Evolutionary conservation across 92 coral and sea anemone genomes (phyloP).

Genomic region (Montipora capitata): DNA sequence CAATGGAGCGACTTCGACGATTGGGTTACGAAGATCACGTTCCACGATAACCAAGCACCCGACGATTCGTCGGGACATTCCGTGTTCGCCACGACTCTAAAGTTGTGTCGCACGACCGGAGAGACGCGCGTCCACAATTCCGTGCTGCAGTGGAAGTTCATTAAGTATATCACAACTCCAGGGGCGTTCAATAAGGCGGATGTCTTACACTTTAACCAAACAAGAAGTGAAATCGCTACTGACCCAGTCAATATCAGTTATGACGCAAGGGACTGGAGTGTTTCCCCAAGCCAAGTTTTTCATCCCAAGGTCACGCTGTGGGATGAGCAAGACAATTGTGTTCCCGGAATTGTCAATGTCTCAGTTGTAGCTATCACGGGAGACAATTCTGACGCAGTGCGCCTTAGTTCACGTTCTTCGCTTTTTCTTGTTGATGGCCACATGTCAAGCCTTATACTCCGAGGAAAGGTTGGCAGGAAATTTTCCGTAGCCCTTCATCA

Average conservation of each 20-base stretch:
- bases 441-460: slow-evolving; percentile 61
- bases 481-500: slow-evolving; percentile 79
- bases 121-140: slow-evolving; percentile 59
- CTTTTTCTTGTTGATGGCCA: slow-evolving; percentile 76
- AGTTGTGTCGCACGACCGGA: slow-evolving; percentile 58
- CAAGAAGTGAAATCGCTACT: slow-evolving; percentile 50
- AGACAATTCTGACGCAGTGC: slow-evolving; percentile 49
- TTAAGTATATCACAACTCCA: slow-evolving; percentile 27
- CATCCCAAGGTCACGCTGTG: slow-evolving; percentile 16
- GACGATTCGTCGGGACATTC: slow-evolving; percentile 69
- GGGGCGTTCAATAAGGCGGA: neutral
- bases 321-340: slow-evolving; percentile 33
- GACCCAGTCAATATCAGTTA: slow-evolving; percentile 52
- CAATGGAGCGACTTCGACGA: slow-evolving; percentile 39
- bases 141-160: slow-evolving; percentile 64
- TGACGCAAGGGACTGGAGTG: slow-evolving; percentile 60
- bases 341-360: slow-evolving; percentile 24
- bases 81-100: slow-evolving; percentile 74
- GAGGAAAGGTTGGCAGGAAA: slow-evolving; percentile 62
- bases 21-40: slow-evolving; percentile 72
- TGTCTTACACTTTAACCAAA: neutral
- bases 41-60: slow-evolving; percentile 70
- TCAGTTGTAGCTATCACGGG: neutral
- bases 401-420: slow-evolving; percentile 77
- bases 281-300: slow-evolving; percentile 62